These are phyloP conservation scores for Pedicia rivosa DNA, from an alignment of 2,888 invertebrate species.

Conservation along the genomic window DNA sequence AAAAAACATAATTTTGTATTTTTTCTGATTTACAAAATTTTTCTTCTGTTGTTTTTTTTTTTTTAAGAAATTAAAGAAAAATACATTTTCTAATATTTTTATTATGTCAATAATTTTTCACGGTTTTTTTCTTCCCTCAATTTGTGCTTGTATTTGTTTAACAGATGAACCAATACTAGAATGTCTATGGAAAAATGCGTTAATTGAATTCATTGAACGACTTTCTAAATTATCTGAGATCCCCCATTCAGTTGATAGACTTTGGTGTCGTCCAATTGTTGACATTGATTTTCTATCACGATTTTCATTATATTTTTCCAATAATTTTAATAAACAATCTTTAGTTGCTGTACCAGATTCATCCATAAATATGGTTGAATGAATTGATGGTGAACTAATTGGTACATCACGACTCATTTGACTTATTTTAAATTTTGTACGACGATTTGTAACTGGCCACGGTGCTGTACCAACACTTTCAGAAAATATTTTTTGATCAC, in stretches of 20 bases:
- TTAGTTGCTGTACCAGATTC: slow-evolving; percentile 53
- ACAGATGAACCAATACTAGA: slow-evolving; percentile 27
- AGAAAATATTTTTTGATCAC: not conserved
- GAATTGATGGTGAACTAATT: slow-evolving; percentile 40
- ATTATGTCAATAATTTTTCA: too few relatives aligned
- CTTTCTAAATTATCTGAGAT: slow-evolving; percentile 57
- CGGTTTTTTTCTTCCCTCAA: slow-evolving; percentile 17
- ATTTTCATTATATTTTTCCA: slow-evolving; percentile 56
- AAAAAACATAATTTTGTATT: too few relatives aligned
- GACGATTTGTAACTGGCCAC: slow-evolving; percentile 35
- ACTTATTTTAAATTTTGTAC: slow-evolving; percentile 47
- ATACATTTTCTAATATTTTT: too few relatives aligned
- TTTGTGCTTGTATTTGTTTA: slow-evolving; percentile 25
- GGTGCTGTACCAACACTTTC: slow-evolving; percentile 32
- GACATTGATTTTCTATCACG: slow-evolving; percentile 21
- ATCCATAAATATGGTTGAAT: slow-evolving; percentile 34
- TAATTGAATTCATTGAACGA: slow-evolving; percentile 62
- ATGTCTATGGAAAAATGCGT: slow-evolving; percentile 59
- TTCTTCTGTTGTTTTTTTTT: too few relatives aligned
- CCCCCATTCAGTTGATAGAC: slow-evolving; percentile 61
- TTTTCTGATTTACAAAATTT: too few relatives aligned
- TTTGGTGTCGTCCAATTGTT: slow-evolving; percentile 45
- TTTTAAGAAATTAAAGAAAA: too few relatives aligned
- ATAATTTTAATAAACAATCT: slow-evolving; percentile 53
- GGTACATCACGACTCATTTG: slow-evolving; percentile 58